Conservation (phyloP, 2,888 invertebrate species). For the Agrotis puta region DNA sequence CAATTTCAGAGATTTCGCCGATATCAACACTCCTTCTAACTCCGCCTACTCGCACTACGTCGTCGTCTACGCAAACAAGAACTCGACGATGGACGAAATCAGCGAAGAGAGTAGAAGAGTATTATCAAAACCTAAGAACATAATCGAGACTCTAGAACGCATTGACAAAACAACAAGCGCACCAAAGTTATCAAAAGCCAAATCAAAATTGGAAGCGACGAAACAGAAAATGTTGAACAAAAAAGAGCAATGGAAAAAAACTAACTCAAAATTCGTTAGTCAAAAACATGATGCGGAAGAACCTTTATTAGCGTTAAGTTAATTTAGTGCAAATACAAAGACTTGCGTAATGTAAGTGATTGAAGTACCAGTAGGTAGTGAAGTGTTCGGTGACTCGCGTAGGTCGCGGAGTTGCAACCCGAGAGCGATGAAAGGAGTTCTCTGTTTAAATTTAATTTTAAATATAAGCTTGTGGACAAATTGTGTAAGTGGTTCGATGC, state of each 20-base stretch:
- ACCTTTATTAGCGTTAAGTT: constrained; percentile 93
- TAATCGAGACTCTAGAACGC: constrained; percentile 94
- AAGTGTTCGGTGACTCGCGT: constrained; percentile 73
- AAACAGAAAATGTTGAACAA: constrained; percentile 84
- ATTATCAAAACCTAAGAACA: constrained; percentile 93
- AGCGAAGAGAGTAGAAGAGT: constrained; percentile 85
- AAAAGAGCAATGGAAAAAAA: constrained; percentile 88
- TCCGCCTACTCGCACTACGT: constrained; percentile 95
- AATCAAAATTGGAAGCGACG: constrained; percentile 92
- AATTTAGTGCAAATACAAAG: constrained; percentile 85
- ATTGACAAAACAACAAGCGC: constrained; percentile 91
- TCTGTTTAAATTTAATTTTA: constrained; percentile 82
- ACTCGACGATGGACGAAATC: constrained; percentile 92
- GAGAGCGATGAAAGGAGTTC: constrained; percentile 78
- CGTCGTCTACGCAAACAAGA: constrained; percentile 96
- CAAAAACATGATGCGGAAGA: constrained; percentile 91
- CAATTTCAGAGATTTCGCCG: constrained; percentile 97
- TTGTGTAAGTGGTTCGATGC: constrained; percentile 71
- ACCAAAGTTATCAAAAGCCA: constrained; percentile 91
- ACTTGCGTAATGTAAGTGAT: constrained; percentile 87
- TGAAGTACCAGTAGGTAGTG: constrained; percentile 76
- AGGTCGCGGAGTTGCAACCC: constrained; percentile 57
- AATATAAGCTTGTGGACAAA: constrained; percentile 70
- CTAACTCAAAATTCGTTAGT: constrained; percentile 80
- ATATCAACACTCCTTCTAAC: constrained; percentile 96